These are phyloP conservation scores for Chrysolina haemoptera DNA, from an alignment of 2,888 invertebrate species.

Conservation along the genomic window DNA sequence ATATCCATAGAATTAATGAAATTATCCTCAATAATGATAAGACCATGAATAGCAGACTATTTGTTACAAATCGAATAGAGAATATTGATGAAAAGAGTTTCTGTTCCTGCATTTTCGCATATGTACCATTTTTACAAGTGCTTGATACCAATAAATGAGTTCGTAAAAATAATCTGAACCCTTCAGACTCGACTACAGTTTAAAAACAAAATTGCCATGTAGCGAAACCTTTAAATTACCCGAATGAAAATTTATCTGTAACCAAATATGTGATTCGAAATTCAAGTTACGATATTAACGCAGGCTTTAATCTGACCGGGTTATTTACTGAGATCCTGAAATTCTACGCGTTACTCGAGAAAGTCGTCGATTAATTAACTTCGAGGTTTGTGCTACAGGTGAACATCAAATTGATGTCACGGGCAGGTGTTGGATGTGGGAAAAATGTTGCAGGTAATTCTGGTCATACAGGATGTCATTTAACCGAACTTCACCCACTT, in stretches of 20 bases:
- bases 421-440: not conserved
- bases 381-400: slow-evolving; percentile 13
- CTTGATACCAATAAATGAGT: no score
- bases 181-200: not conserved
- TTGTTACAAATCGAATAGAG: no score
- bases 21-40: no score
- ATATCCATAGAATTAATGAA: no score
- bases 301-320: not conserved
- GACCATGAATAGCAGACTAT: no score
- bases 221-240: not conserved
- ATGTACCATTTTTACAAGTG: no score
- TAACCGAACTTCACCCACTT: not conserved
- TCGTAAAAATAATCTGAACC: no score
- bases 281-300: not conserved
- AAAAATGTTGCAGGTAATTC: not conserved
- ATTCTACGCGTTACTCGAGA: slow-evolving; percentile 9
- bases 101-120: no score
- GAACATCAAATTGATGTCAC: not conserved
- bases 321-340: slow-evolving; percentile 8
- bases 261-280: slow-evolving; percentile 1
- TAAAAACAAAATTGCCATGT: not conserved
- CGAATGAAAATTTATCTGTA: slow-evolving; percentile 14
- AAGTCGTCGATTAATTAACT: slow-evolving; percentile 5
- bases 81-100: no score
- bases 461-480: not conserved